Base-by-base conservation (phyloP, 2,888 invertebrate species). In the Molanna angustata region DNA sequence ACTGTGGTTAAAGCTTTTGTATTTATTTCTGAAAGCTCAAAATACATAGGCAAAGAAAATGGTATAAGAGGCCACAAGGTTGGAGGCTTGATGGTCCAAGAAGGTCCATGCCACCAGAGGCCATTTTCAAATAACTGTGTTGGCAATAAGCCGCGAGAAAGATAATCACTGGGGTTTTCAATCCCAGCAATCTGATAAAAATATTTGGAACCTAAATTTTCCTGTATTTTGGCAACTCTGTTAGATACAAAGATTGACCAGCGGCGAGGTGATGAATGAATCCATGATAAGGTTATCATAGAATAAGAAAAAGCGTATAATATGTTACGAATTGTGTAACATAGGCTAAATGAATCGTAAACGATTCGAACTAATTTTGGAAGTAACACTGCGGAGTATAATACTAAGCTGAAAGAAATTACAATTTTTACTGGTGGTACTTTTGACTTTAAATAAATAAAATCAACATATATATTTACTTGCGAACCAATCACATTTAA, bases 291-390 rank as follows among this genome's bases (percentile, higher is more conserved):
- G 14, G 35, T 14, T 11, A 35, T 6, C 6, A 14, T 35, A 14
- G 35, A 35, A 35, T 35, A 11, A 35, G 35, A 35, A 6, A 35
- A 35, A n/a, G 35, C 35, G 13, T 35, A 35, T 35, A 11, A 13
- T 35, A 13, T 14, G 4, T 35, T 13, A n/a, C n/a, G n/a, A 35
- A 35, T 35, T 13, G 6, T 11, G 14, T 35, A 35, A 4, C 35
- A 14, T 13, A 14, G 35, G 14, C 14, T 35, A 13, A 35, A 35
- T 13, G 13, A 35, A 35, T 35, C 35, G 14, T 35, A 35, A 14
- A 35, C 35, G 35, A 35, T 35, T 35, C 35, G 35, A 35, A 35
- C 35, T n/a, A 35, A 35, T 35, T 35, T 35, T 13, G 35, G 14
- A n/a, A 35, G 35, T 14, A 13, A 35, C 14, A 35, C 4, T 14